These are phyloP conservation scores for Antechinus flavipes DNA, from an alignment of 2,113 vertebrate genomes.

Conservation along the genomic window DNA sequence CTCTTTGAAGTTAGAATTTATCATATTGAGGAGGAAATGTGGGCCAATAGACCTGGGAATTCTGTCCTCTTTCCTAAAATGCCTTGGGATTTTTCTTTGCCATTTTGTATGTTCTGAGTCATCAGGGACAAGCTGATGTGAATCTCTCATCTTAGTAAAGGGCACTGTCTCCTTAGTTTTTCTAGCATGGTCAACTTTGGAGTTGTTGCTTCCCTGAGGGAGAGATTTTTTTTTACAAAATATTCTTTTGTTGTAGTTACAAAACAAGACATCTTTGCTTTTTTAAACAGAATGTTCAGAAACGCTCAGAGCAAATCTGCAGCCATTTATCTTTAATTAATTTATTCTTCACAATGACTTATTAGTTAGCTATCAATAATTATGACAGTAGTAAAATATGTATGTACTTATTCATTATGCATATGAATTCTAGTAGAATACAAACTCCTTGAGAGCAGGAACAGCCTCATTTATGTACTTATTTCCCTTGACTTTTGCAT, in stretches of 20 bases:
- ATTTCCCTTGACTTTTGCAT: not conserved
- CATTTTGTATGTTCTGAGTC: not conserved
- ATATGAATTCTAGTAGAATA: not conserved
- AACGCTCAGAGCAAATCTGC: not conserved
- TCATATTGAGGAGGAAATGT: slow-evolving; percentile 28
- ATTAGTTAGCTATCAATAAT: not conserved
- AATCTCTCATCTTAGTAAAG: not conserved
- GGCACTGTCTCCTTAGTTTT: not conserved
- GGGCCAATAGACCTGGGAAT: not conserved
- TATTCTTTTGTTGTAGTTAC: slow-evolving; percentile 35
- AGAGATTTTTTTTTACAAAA: slow-evolving; percentile 36
- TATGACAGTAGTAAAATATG: not conserved
- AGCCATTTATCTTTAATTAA: not conserved
- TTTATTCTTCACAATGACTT: slow-evolving; percentile 8
- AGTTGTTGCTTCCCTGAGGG: not conserved
- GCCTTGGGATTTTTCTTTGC: not conserved
- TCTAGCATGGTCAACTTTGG: not conserved
- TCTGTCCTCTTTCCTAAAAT: slow-evolving; percentile 29
- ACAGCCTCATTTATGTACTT: not conserved
- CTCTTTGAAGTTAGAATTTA: slow-evolving; percentile 33
- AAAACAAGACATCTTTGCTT: slow-evolving; percentile 24
- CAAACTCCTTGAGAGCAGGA: not conserved
- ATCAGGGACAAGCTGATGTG: not conserved
- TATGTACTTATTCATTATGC: not conserved
- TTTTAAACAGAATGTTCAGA: not conserved